These are phyloP conservation scores for Apantesis nais DNA, from an alignment of 2,888 invertebrate species.

Conservation along the genomic window DNA sequence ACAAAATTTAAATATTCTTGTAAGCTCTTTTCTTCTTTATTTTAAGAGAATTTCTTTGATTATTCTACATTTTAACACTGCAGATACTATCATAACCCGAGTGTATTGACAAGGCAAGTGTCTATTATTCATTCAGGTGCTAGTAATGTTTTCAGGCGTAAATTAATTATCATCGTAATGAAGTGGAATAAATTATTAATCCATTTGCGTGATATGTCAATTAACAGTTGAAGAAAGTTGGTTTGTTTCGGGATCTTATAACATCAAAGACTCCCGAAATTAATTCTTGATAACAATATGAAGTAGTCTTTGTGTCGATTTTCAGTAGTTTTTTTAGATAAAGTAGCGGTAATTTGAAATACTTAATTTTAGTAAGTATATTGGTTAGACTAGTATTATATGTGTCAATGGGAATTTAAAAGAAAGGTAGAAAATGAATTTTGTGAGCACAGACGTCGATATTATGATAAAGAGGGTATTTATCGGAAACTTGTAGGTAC, in stretches of 20 bases:
- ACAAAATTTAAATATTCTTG: no score
- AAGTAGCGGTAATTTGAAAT: neutral
- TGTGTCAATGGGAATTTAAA: neutral
- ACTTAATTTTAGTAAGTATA: neutral
- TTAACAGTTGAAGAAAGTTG: neutral
- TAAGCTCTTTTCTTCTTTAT: neutral
- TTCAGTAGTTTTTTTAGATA: neutral
- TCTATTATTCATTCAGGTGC: slow-evolving; percentile 20
- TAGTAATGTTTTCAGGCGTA: slow-evolving; percentile 19
- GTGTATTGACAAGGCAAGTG: no score
- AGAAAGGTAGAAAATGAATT: neutral
- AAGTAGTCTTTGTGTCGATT: neutral
- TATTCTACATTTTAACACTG: no score
- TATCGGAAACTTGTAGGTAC: no score
- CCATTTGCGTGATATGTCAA: neutral
- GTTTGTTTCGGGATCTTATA: neutral
- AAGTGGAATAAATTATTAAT: slow-evolving; percentile 22
- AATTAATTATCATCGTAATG: slow-evolving; percentile 23
- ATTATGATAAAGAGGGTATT: no score
- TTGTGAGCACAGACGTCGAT: no score
- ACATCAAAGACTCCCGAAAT: no score
- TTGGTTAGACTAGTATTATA: no score
- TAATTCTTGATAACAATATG: neutral
- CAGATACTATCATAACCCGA: no score
- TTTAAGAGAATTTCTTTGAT: no score